A percentile compares a stretch with the other conserved stretches of the same genome.
Evolutionary conservation across 2,888 invertebrate genomes (phyloP).

Genomic region (Tubulanus polymorphus): DNA sequence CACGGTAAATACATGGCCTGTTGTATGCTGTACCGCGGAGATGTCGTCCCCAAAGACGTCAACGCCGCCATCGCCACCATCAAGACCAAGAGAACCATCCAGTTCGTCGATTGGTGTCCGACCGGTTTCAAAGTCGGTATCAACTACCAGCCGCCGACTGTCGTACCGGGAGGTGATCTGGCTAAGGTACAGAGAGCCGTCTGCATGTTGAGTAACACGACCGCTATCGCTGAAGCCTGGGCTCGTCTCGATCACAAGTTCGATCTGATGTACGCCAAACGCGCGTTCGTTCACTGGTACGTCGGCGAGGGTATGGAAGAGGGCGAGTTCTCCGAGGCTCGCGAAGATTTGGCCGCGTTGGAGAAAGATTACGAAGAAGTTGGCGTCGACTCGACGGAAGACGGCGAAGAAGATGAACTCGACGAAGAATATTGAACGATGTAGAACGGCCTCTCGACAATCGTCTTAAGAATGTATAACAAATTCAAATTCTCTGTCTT

Average conservation of each 20-base stretch:
- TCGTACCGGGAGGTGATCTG: constrained; percentile 91
- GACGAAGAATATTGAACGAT: constrained; percentile 46
- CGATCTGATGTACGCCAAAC: constrained; percentile 73
- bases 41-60: constrained; percentile 38
- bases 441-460: too few species aligned
- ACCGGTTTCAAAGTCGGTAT: constrained; percentile 68
- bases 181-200: constrained; percentile 58
- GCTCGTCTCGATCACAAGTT: constrained; percentile 73
- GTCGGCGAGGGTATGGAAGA: constrained; percentile 74
- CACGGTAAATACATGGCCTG: constrained; percentile 51
- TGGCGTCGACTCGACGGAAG: too few species aligned
- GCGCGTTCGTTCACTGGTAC: constrained; percentile 86
- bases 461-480: too few species aligned
- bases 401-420: too few species aligned
- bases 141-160: constrained; percentile 70
- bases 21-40: constrained; percentile 37
- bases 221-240: constrained; percentile 86
- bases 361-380: constrained; percentile 33
- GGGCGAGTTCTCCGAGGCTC: constrained; percentile 21
- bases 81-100: constrained; percentile 29
- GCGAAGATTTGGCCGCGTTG: constrained; percentile 26
- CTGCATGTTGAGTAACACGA: constrained; percentile 81
- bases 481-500: too few species aligned
- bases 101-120: constrained; percentile 58
- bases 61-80: constrained; percentile 32